These are phyloP conservation scores for Erpetoichthys calabaricus DNA, from an alignment of 2,797 vertebrate genomes.

Conservation along the genomic window DNA sequence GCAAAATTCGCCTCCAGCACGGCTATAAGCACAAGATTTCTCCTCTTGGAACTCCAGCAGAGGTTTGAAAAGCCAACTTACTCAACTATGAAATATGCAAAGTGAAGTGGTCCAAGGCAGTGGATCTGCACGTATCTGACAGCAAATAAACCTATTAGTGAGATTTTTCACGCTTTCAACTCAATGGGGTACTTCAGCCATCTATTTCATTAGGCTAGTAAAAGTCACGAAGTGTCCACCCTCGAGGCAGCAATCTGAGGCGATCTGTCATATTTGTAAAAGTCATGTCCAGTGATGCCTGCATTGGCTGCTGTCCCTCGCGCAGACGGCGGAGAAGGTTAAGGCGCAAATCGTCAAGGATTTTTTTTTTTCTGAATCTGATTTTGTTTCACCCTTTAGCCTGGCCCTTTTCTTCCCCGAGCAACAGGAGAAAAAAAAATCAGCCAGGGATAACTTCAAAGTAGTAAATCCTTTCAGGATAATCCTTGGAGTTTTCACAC, in stretches of 20 bases:
- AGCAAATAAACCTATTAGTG: slow-evolving; percentile 69
- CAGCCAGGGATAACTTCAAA: slow-evolving; percentile 19
- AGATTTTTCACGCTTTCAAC: slow-evolving; percentile 63
- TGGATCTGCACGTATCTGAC: slow-evolving; percentile 57
- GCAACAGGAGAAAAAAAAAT: slow-evolving; percentile 13
- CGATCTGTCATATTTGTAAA: slow-evolving; percentile 32
- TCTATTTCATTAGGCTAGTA: slow-evolving; percentile 2
- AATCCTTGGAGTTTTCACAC: neutral
- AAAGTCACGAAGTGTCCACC: slow-evolving; percentile 3
- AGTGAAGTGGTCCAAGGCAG: slow-evolving; percentile 53
- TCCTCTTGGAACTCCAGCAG: slow-evolving; percentile 3
- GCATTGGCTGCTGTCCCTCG: slow-evolving; percentile 15
- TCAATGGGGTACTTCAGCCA: slow-evolving; percentile 34
- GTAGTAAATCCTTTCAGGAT: slow-evolving; percentile 14
- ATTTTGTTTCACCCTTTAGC: slow-evolving; percentile 22
- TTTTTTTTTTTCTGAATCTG: too few species aligned
- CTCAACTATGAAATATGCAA: slow-evolving; percentile 63
- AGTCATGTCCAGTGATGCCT: slow-evolving; percentile 15
- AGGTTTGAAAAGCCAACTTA: slow-evolving; percentile 39
- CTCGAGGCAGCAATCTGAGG: slow-evolving; percentile 21
- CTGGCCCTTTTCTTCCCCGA: slow-evolving; percentile 19
- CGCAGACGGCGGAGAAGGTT: slow-evolving; percentile 8
- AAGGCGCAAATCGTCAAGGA: too few species aligned
- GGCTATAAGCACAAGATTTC: too few species aligned
- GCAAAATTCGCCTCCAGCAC: too few species aligned